Evolutionary conservation across 2,888 invertebrate genomes (phyloP), one percentile per base, ranked within the genome.

Genomic region (Apodemia duryi): DNA sequence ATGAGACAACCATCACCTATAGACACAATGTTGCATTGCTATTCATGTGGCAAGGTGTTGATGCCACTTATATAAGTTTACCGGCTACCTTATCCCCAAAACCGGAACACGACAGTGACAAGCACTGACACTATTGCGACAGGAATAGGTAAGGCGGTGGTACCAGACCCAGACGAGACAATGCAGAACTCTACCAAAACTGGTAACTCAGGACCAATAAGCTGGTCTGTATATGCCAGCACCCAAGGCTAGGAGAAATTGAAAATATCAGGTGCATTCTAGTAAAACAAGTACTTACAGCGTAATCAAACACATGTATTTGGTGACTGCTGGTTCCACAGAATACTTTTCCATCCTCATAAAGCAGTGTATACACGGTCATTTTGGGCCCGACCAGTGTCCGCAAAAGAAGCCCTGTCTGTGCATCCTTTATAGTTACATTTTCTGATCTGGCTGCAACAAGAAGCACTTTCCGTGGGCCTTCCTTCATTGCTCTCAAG

Each of bases 321-420:
- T 94, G 94, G 70, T 94, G 94, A 70, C 93, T 94, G 75, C 95
- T 95, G 1, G 96, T 96, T 6, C 96, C 96, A 74, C 96, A 96
- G 80, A 94, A 96, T n/a, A 96, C 92, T 68, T 94, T 92, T 65
- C 94, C 94, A 51, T 94, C 93, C 73, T 95, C 93, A 71, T 94
- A 92, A n/a, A 95, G 84, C 65, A 96, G 80, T 7, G 95, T 94
- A 76, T 96, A 96, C 0, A 96, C 95, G 0, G 95, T 95, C 75
- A 82, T 92, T 70, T 86, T 94, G 61, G 85, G 94, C 71, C 89
- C 93, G 75, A 78, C 77, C 49, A 96, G 91, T 0, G 94, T 94
- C 51, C 96, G 88, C 63, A 96, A 77, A 66, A 95, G 83, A 0
- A 96, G 84, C 0, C 96, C 96, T 0, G 93, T 94, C 71, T 93